These are phyloP conservation scores for Temnothorax nylanderi DNA, from an alignment of 1,140 invertebrate species.

Conservation along the genomic window DNA sequence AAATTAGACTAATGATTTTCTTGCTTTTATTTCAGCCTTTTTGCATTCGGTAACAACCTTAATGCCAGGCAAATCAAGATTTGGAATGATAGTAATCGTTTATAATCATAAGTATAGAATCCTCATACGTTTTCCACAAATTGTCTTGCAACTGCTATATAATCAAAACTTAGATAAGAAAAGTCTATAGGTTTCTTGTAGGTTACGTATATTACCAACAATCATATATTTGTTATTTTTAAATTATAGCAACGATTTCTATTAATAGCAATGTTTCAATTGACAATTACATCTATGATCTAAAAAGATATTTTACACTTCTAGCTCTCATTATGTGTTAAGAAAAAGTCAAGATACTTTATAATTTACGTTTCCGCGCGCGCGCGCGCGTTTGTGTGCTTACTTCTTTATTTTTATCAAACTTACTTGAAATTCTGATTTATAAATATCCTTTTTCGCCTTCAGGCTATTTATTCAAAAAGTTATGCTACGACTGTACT, in stretches of 20 bases:
- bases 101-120: conserved; percentile 34
- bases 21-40: conserved; percentile 43
- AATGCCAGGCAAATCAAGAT: conserved; percentile 59
- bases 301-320: conserved; percentile 19
- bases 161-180: conserved; percentile 4
- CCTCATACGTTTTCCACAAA: conserved; percentile 25
- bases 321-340: neutral
- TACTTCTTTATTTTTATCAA: conserved; percentile 47
- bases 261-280: conserved; percentile 30
- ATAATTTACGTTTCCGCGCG: conserved; percentile 60
- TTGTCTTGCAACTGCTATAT: conserved; percentile 52
- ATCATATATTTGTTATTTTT: conserved; percentile 29
- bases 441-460: conserved; percentile 24
- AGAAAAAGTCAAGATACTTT: conserved; percentile 21
- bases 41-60: conserved; percentile 10
- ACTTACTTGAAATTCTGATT: conserved; percentile 39
- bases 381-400: conserved; percentile 12
- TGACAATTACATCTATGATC: conserved; percentile 12
- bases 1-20: conserved; percentile 47
- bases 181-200: neutral
- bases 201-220: conserved; percentile 2
- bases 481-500: neutral
- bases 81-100: conserved; percentile 59
- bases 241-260: conserved; percentile 30
- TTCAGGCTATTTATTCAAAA: neutral